Conservation (phyloP, 2,797 vertebrate genomes). For the Urophycis tenuis region DNA sequence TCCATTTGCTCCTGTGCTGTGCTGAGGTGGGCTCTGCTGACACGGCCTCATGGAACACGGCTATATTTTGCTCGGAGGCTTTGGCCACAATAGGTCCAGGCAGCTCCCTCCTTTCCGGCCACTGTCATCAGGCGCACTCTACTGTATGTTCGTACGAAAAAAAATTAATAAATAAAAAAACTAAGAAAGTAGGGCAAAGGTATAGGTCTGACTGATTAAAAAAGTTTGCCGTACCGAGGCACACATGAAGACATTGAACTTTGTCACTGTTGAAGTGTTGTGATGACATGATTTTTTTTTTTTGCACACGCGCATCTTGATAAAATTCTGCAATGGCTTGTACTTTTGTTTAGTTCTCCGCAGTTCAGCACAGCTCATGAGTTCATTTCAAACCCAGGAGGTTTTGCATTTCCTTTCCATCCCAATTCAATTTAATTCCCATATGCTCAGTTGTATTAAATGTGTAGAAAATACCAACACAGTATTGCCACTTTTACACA, state of each 20-base stretch:
- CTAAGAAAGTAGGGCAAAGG: background rate
- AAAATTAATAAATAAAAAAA: background rate
- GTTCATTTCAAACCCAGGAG: background rate
- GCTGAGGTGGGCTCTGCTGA: conserved; percentile 44
- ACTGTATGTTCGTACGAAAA: conserved; percentile 4
- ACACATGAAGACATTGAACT: background rate
- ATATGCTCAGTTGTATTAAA: background rate
- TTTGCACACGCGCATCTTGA: background rate
- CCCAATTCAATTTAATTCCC: background rate
- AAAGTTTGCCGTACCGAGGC: background rate
- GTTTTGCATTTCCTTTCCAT: background rate
- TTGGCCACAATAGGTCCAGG: conserved; percentile 12
- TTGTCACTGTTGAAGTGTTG: background rate
- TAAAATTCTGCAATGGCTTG: background rate
- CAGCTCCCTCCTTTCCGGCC: conserved; percentile 25
- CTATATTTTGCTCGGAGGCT: conserved; percentile 33
- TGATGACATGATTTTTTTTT: background rate
- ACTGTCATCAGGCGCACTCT: conserved; percentile 20
- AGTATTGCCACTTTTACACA: background rate
- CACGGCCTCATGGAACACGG: conserved; percentile 41
- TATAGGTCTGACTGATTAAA: conserved; percentile 16
- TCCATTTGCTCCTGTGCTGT: conserved; percentile 51
- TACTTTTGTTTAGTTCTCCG: background rate
- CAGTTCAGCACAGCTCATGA: background rate
- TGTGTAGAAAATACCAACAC: background rate